A percentile compares a stretch with the other conserved stretches of the same genome.
These are phyloP conservation scores for Lacerta bilineata DNA, from an alignment of 2,797 vertebrate species.

Conservation along the genomic window DNA sequence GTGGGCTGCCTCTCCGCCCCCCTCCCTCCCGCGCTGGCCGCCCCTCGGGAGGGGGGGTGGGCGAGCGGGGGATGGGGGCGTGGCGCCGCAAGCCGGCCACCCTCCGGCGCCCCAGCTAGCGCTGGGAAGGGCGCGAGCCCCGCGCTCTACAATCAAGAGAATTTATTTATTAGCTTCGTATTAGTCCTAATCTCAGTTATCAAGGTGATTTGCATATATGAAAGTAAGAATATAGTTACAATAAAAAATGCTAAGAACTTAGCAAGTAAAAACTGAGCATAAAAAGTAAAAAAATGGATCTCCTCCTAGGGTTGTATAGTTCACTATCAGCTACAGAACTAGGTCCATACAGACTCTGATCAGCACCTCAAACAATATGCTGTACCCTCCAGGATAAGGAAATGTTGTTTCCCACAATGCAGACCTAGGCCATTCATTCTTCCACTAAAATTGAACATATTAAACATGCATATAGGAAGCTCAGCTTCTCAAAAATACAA, in stretches of 20 bases:
- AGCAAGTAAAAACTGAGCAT: constrained; percentile 4
- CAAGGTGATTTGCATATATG: neutral
- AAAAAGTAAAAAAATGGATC: neutral
- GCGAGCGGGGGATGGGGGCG: no score
- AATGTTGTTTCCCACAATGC: neutral
- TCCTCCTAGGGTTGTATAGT: neutral
- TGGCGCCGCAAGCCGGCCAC: no score
- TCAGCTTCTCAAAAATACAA: neutral
- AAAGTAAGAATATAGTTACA: neutral
- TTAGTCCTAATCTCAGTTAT: no score
- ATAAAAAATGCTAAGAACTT: neutral
- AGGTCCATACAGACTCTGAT: constrained; percentile 1
- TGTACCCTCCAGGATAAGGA: neutral
- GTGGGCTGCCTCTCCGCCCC: no score
- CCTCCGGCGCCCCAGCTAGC: no score
- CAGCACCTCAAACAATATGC: neutral
- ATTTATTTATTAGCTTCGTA: constrained; percentile 1
- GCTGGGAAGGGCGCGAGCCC: no score
- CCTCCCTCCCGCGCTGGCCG: no score
- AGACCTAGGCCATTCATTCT: neutral
- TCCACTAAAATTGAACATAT: constrained; percentile 1
- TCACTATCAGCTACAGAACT: neutral
- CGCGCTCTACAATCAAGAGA: no score
- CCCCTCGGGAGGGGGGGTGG: no score
- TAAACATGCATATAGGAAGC: neutral